Evolutionary conservation across 2,113 vertebrate species (phyloP), one percentile per base, ranked within the genome.

Genomic region (Podilymbus podiceps): DNA sequence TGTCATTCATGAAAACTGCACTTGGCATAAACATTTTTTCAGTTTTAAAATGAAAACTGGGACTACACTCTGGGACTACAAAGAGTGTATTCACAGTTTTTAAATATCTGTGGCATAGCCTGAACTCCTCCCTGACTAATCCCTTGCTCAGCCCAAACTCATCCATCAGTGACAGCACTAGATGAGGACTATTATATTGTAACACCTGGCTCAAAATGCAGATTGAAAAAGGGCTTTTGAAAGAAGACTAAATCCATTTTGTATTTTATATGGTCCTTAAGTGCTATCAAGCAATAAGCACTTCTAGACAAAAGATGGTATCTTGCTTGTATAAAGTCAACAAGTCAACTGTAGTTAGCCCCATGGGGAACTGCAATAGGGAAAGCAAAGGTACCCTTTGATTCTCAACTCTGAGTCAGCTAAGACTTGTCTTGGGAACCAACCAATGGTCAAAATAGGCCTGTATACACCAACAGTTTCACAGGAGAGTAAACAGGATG

Each of bases 21-120:
- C 67, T 90, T 91, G 77, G 87, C 25, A 3, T 79, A 87, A 90
- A 69, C 4, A 30, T 47, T 76, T 85, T 67, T 85, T 91, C 49
- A 38, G 42, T 77, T 94, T 89, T 81, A 92, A 91, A n/a, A n/a
- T n/a, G n/a, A n/a, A n/a, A n/a, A n/a, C n/a, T n/a, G n/a, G n/a
- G n/a, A n/a, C n/a, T n/a, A n/a, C 80, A 90, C 85, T 91, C 62
- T 49, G 82, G 66, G 52, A 84, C 79, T 85, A 95, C 89, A 92
- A 96, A 94, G 91, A 96, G 50, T 11, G 38, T 35, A 94, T 97
- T 93, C 89, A 97, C 19, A 58, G 40, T 28, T 85, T 96, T 83
- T 52, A 88, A 95, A 47, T 63, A 80, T 2, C 42, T 64, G 77
- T 89, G 94, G 77, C 74, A 90, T 33, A 66, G 77, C 66, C 63